Conservation (phyloP, 1,140 invertebrate genomes). For the Lamellibrachia luymesi region DNA sequence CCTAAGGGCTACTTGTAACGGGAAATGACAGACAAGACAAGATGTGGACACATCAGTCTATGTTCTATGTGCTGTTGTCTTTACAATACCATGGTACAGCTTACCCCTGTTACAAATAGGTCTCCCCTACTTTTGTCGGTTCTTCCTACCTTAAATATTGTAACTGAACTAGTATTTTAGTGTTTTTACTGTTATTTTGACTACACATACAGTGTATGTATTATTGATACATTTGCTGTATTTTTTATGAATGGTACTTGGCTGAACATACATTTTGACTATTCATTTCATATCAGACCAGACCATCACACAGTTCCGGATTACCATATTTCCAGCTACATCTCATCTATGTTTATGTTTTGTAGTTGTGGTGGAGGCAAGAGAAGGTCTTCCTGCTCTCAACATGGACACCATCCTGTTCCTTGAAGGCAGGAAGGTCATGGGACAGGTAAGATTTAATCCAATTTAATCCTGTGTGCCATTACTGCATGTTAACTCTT, state of each 20-base stretch:
- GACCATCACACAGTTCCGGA: not conserved
- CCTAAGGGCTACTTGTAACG: not conserved
- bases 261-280: not conserved
- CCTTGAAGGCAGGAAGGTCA: slow-evolving; percentile 51
- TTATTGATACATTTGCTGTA: not conserved
- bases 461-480: no score
- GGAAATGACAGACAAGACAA: not conserved
- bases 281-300: not conserved
- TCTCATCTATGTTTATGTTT: slow-evolving; percentile 33
- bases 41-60: not conserved
- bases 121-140: not conserved
- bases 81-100: not conserved
- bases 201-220: not conserved
- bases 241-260: not conserved
- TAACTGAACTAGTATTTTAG: not conserved
- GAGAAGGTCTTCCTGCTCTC: slow-evolving; percentile 70
- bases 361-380: slow-evolving; percentile 71
- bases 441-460: slow-evolving; percentile 38
- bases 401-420: slow-evolving; percentile 84
- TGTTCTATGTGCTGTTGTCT: not conserved
- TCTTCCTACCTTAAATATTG: not conserved
- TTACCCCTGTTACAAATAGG: not conserved
- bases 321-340: not conserved
- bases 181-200: not conserved
- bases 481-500: no score